Evolutionary conservation across 2,797 vertebrate genomes (phyloP).

Genomic region (Anomalospiza imberbis): DNA sequence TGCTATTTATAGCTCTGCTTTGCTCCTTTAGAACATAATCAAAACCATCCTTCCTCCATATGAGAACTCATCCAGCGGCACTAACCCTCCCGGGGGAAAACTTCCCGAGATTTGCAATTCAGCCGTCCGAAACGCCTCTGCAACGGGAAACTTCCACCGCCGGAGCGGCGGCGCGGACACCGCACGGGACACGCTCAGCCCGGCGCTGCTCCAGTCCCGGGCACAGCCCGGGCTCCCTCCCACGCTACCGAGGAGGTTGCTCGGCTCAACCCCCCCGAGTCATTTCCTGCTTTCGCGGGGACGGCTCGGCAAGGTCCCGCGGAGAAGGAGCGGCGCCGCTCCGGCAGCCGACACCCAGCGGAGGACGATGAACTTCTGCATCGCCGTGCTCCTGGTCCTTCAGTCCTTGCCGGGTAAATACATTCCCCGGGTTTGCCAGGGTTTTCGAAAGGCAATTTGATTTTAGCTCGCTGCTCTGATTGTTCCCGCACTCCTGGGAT

Average conservation of each 20-base stretch:
- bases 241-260: fast-evolving
- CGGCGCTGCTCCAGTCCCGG: fast-evolving
- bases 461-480: not conserved
- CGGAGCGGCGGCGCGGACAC: not conserved
- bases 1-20: not conserved
- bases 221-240: not conserved
- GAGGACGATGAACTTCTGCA: not conserved
- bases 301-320: not conserved
- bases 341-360: fast-evolving
- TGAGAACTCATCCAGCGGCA: not conserved
- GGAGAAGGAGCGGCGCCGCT: not conserved
- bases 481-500: not conserved
- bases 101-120: not conserved
- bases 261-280: not conserved
- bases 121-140: not conserved
- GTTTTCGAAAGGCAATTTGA: fast-evolving
- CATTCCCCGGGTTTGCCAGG: fast-evolving
- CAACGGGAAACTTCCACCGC: fast-evolving
- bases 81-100: not conserved
- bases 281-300: constrained; percentile 2
- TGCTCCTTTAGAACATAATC: not conserved
- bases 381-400: not conserved
- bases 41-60: not conserved
- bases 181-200: fast-evolving
- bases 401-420: not conserved